Percentiles rank a stretch among this genome's conserved stretches.
phyloP scores from a whole-genome alignment of 2,888 invertebrate species.

The Noctua pronuba region DNA sequence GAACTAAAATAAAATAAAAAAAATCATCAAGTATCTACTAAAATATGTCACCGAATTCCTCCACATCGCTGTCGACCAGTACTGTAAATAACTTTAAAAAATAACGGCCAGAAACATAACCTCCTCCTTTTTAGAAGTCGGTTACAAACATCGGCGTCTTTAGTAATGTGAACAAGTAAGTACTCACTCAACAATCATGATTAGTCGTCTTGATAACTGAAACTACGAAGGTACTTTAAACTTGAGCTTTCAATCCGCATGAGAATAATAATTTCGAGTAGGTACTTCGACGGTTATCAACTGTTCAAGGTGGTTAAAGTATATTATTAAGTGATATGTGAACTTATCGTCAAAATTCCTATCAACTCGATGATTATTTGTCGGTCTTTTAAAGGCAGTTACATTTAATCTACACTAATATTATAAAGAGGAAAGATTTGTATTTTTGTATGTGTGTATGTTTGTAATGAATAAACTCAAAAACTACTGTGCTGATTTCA shows the following conservation, averaged over 20 bases:
- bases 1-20: background rate
- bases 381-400: background rate
- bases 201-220: background rate
- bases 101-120: background rate
- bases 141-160: background rate
- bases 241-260: conserved; percentile 18
- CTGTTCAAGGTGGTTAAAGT: background rate
- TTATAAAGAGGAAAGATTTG: no score
- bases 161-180: background rate
- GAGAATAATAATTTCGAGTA: conserved; percentile 16
- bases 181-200: background rate
- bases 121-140: background rate
- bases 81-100: background rate
- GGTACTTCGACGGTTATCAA: background rate
- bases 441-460: no score
- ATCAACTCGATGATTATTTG: background rate
- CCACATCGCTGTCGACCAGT: background rate
- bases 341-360: background rate
- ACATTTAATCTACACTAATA: no score
- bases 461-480: no score
- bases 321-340: background rate
- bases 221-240: conserved; percentile 12
- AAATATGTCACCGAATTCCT: background rate
- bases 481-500: no score
- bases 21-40: no score